Percentiles rank a stretch among this genome's conserved stretches.
These are phyloP conservation scores for Diachrysia chrysitis DNA, from an alignment of 2,888 invertebrate species.

Conservation along the genomic window DNA sequence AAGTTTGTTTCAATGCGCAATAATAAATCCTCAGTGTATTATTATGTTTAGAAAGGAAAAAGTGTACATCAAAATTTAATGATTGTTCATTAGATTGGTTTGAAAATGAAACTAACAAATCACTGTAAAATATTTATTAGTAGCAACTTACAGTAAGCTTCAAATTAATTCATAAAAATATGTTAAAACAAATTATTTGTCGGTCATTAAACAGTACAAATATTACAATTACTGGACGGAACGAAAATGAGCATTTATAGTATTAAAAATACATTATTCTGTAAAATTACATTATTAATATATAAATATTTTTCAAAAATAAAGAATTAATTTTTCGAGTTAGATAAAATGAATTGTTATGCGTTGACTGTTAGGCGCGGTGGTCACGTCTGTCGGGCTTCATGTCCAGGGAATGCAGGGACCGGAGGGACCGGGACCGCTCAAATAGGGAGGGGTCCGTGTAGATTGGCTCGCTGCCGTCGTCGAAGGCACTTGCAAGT, in stretches of 20 bases:
- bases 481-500: slow-evolving; percentile 91
- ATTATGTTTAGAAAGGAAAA: no score
- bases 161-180: slow-evolving; percentile 69
- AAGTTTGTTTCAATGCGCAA: no score
- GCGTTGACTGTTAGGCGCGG: slow-evolving; percentile 63
- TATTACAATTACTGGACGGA: slow-evolving; percentile 59
- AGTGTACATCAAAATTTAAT: no score
- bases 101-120: slow-evolving; percentile 44
- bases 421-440: slow-evolving; percentile 93
- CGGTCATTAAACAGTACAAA: slow-evolving; percentile 35
- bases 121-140: slow-evolving; percentile 84
- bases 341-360: slow-evolving; percentile 43
- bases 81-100: no score
- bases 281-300: slow-evolving; percentile 30
- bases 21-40: no score
- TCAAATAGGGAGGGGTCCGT: slow-evolving; percentile 97
- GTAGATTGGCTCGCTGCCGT: slow-evolving; percentile 97
- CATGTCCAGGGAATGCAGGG: slow-evolving; percentile 90
- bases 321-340: slow-evolving; percentile 42
- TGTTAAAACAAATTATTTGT: slow-evolving; percentile 52
- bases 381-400: slow-evolving; percentile 84
- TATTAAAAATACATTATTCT: slow-evolving; percentile 38
- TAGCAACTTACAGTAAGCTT: slow-evolving; percentile 78
- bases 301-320: slow-evolving; percentile 22
- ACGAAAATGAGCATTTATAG: slow-evolving; percentile 77